Evolutionary conservation across 2,797 vertebrate species (phyloP).

Genomic region (Sebastes minor): DNA sequence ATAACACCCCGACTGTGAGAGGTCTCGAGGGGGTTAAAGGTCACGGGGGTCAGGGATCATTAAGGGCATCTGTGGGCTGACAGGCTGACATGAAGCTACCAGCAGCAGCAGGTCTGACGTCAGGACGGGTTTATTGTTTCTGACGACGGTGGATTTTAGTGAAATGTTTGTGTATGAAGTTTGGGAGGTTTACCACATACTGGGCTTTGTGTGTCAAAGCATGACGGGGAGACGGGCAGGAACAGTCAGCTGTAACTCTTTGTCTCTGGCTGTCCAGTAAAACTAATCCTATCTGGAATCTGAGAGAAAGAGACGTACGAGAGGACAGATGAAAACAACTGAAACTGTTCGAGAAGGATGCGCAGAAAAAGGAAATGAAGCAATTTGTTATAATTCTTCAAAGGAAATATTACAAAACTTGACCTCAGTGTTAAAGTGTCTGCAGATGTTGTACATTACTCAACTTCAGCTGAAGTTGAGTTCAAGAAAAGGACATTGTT

Average conservation of each 20-base stretch:
- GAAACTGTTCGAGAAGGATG: not conserved
- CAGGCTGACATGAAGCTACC: constrained; percentile 32
- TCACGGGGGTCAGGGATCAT: constrained; percentile 50
- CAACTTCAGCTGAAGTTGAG: no score
- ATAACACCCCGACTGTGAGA: constrained; percentile 54
- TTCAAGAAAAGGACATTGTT: not conserved
- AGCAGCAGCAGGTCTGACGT: not conserved
- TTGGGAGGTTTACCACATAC: not conserved
- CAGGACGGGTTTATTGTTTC: not conserved
- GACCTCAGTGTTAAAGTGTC: not conserved
- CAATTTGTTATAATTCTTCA: not conserved
- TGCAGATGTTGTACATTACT: no score
- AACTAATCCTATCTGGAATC: constrained; percentile 67
- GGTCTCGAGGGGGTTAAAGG: constrained; percentile 53
- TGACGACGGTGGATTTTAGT: not conserved
- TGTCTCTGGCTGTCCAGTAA: constrained; percentile 47
- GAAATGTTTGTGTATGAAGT: not conserved
- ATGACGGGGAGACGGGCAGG: not conserved
- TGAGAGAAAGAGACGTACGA: constrained; percentile 15
- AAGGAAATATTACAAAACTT: not conserved
- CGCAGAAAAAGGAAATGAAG: not conserved
- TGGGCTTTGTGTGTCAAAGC: constrained; percentile 21
- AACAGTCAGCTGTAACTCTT: constrained; percentile 54
- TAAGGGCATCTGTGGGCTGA: constrained; percentile 51
- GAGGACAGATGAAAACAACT: constrained; percentile 21